These are phyloP conservation scores for Acridotheres tristis DNA, from an alignment of 2,797 vertebrate genomes.

Conservation along the genomic window DNA sequence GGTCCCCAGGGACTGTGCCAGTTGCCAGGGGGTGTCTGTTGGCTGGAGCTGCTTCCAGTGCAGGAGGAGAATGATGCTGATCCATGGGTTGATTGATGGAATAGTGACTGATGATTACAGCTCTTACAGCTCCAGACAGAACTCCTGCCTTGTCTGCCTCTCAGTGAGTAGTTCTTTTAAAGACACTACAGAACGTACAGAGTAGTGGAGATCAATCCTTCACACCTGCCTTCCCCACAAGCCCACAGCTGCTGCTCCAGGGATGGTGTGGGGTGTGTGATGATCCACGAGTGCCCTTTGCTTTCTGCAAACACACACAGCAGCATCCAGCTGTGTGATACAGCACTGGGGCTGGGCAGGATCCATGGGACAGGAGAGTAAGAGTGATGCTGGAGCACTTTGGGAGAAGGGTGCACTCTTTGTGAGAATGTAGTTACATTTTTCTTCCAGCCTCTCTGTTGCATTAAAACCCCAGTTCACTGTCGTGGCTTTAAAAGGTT, in stretches of 20 bases:
- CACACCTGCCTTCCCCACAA: background rate
- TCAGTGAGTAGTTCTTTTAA: background rate
- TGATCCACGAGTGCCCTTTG: background rate
- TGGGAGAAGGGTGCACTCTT: background rate
- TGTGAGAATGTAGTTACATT: fast-evolving
- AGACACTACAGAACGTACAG: background rate
- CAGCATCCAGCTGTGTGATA: background rate
- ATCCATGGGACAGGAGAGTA: background rate
- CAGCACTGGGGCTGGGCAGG: background rate
- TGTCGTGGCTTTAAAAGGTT: fast-evolving
- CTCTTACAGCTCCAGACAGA: background rate
- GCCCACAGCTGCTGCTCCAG: background rate
- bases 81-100: background rate
- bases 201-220: background rate
- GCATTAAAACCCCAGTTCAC: background rate
- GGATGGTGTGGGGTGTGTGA: background rate
- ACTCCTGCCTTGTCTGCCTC: background rate
- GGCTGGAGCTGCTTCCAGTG: background rate
- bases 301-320: background rate
- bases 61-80: background rate
- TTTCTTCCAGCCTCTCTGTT: background rate
- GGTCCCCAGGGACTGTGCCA: background rate
- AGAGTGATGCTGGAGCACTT: background rate
- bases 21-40: background rate
- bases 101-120: background rate